Base-by-base conservation (phyloP, 2,113 vertebrate species). In the Peromyscus polionotus region DNA sequence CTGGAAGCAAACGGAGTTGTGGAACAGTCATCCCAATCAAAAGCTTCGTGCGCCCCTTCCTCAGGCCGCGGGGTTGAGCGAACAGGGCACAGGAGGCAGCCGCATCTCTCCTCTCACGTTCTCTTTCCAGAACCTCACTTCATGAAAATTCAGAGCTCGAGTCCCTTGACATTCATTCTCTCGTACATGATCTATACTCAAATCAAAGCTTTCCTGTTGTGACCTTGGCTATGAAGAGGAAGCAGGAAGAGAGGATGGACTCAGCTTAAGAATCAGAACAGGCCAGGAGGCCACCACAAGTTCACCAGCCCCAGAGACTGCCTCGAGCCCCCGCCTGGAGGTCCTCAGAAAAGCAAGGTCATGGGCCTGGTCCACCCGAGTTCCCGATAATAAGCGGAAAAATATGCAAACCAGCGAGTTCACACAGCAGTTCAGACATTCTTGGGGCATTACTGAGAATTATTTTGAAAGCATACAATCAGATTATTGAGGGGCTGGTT, bases 361-460 rank as follows among this genome's bases (percentile, higher is more conserved):
- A 68, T 65, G 87, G 93, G 92, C 90, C 75, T 88, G 51, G 88
- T 91, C 92, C 95, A 57, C 93, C 4, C 0, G 54, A 92, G 76
- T 95, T 97, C 95, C 77, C 28, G 7, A 93, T 94, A 97, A 97
- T 96, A 96, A 97, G 88, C 73, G 81, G 97, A 90, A 94, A 97
- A 97, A 57, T 94, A 97, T 97, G 97, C 97, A 97, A 97, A 96
- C 91, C 75, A 97, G 86, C 0, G 39, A 95, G 97, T 96, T 98
- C 98, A 97, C 77, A 72, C 42, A 98, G 93, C 96, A 88, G 97
- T 93, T 93, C 97, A 97, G 97, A 94, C 96, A 98, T 98, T 98
- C 97, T 97, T 97, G 96, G 93, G 86, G 93, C 97, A 98, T 98
- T 97, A 97, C 96, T 13, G 95, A 95, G 96, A 97, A 97, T 97